Evolutionary conservation across 1,140 invertebrate genomes (phyloP), one percentile per base, ranked within the genome.

Genomic region (Lasioglossum albipes): DNA sequence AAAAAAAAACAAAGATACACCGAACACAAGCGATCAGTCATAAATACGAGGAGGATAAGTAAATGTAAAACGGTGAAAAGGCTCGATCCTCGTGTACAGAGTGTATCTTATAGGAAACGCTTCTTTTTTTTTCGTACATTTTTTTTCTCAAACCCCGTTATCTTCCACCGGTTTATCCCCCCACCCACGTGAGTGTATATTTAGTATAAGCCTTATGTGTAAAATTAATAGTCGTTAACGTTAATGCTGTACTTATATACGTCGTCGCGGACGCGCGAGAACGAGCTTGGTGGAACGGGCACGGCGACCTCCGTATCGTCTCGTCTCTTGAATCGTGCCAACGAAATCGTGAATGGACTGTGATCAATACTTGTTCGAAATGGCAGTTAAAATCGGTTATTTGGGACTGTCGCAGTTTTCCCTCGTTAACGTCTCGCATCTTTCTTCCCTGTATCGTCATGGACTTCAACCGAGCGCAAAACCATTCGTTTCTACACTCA

Each of bases 121-220:
- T 90, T 45, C 6, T 5, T 45, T 89, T 88, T 87, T 89, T 87
- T 88, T 86, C 84, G 85, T 88, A 85, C 75, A 86, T 83, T 84
- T 86, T 89, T 84, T 54, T 85, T 36, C 36, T 36, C 87, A 41
- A 57, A 69, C 20, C 73, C 73, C 84, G n/a, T 84, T 88, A 77
- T 84, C 59, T 87, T 79, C 80, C 89, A 90, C 82, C 79, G 80
- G 80, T 79, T 18, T 54, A 88, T 88, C 87, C 90, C 79, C 70
- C 85, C 83, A 84, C 79, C 70, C 67, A 78, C 86, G 57, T 77
- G 57, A 77, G n/a, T 69, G 75, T 77, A 70, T 54, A 18, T 87
- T 87, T 89, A 89, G 84, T 85, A 36, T 85, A 91, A 89, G 88
- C 87, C 85, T 89, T 91, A 91, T 86, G 22, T 75, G 64, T 90